Conservation (phyloP, 2,113 vertebrate species). For the Thalassoma bifasciatum region DNA sequence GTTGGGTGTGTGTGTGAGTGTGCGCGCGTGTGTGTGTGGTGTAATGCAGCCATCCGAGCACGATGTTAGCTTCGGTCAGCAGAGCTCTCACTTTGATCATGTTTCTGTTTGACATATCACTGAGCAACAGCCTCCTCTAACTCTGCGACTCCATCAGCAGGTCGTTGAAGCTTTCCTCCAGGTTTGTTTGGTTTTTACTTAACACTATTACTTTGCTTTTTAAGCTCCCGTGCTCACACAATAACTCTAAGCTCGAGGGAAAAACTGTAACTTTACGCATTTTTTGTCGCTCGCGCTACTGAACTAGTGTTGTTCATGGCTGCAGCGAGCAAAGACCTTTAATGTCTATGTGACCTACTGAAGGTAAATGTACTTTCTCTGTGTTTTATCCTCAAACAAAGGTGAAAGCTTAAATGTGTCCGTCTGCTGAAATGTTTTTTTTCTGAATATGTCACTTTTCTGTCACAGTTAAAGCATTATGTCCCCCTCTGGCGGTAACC, state of each 20-base stretch:
- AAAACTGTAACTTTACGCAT: not conserved
- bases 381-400: too few relatives aligned
- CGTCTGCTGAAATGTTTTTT: not conserved
- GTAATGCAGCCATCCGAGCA: not conserved
- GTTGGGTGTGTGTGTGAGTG: not conserved
- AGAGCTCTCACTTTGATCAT: not conserved
- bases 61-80: constrained; percentile 7
- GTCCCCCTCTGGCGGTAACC: constrained; percentile 13
- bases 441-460: not conserved
- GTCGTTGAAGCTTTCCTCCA: not conserved
- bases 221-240: not conserved
- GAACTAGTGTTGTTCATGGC: not conserved
- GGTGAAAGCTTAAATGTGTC: not conserved
- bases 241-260: fast-evolving
- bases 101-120: not conserved
- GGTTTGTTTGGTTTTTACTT: constrained; percentile 26
- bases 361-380: not conserved
- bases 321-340: not conserved
- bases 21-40: too few relatives aligned
- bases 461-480: not conserved
- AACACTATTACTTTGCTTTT: not conserved
- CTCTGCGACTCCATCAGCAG: not conserved
- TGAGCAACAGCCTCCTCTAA: not conserved
- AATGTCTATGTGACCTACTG: too few relatives aligned
- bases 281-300: not conserved